These are phyloP conservation scores for Achroia grisella DNA, from an alignment of 1,140 invertebrate genomes.

Conservation along the genomic window DNA sequence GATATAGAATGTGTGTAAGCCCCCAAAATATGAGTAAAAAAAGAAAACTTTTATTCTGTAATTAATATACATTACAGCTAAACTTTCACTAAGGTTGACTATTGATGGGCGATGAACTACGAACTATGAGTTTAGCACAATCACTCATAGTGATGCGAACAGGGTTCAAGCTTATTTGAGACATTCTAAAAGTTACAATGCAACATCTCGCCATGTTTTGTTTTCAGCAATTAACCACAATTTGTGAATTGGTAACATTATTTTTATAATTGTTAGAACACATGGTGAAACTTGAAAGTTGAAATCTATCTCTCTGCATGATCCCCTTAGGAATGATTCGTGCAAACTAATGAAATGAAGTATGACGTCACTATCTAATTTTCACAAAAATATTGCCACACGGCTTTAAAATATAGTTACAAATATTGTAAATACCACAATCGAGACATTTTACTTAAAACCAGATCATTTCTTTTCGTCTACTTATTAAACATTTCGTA, in stretches of 20 bases:
- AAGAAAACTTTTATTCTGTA: conserved; percentile 12
- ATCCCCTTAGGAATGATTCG: conserved; percentile 68
- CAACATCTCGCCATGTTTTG: no score
- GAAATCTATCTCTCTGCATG: conserved; percentile 25
- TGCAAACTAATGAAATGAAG: conserved; percentile 69
- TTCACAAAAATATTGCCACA: conserved; percentile 24
- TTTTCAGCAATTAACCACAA: no score
- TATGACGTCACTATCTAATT: conserved; percentile 29
- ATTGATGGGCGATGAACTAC: conserved; percentile 52
- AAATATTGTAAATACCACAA: no score
- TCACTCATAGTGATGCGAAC: conserved; percentile 65
- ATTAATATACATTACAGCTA: conserved; percentile 16
- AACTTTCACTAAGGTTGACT: conserved; percentile 38
- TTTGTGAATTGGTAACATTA: no score
- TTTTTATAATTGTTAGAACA: no score
- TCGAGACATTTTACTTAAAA: no score
- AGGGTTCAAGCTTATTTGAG: conserved; percentile 5
- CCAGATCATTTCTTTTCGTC: no score
- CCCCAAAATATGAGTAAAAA: conserved; percentile 11
- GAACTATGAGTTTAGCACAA: conserved; percentile 71
- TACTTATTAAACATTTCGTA: no score
- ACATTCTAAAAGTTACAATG: no score
- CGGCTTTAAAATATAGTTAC: conserved; percentile 9
- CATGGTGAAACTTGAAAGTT: not conserved
- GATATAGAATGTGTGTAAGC: conserved; percentile 1